Evolutionary conservation across 1,140 invertebrate species (phyloP), one percentile per base, ranked within the genome.

Genomic region (Camponotus vicinus): DNA sequence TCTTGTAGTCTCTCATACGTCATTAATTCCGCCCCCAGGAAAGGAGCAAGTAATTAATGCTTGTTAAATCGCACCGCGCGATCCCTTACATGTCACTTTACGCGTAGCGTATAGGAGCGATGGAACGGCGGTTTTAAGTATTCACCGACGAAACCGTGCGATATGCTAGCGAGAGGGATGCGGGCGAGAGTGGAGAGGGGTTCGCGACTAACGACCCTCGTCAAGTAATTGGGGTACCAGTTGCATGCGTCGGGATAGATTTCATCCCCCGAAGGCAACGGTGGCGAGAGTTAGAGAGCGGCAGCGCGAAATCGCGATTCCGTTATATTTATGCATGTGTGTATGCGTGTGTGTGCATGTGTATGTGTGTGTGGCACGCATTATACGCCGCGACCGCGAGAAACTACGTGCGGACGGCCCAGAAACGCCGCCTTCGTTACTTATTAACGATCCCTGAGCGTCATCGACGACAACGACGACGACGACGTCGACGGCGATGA

Each of bases 161-260:
- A 79, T 52, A 13, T 49, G 21, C 61, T 11, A 13, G 18, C 42
- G 15, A 37, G 67, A 59, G 40, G n/a, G 32, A 6, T 21, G 9
- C 13, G 45, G 40, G 7, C 18, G 8, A 69, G 69, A 49, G 49
- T 40, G 64, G 15, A 37, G 76, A 57, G 40, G 66, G 34, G 70
- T 73, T 59, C 59, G 76, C 89, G 77, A 85, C 87, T 88, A 89
- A 89, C 83, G 82, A 84, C 82, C 86, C 90, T 88, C 88, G 86
- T 59, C 82, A 86, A 85, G 89, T 90, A 90, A 90, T 91, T 91
- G 87, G 89, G 89, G 88, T 91, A 90, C 89, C 89, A 91, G 89
- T 91, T 91, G 90, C 90, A 91, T 89, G 89, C 86, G 89, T 90
- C 88, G 78, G 79, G 86, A 91, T 89, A 86, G 88, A 90, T 90